Evolutionary conservation across 2,797 vertebrate genomes (phyloP).

Genomic region (Anableps anableps): DNA sequence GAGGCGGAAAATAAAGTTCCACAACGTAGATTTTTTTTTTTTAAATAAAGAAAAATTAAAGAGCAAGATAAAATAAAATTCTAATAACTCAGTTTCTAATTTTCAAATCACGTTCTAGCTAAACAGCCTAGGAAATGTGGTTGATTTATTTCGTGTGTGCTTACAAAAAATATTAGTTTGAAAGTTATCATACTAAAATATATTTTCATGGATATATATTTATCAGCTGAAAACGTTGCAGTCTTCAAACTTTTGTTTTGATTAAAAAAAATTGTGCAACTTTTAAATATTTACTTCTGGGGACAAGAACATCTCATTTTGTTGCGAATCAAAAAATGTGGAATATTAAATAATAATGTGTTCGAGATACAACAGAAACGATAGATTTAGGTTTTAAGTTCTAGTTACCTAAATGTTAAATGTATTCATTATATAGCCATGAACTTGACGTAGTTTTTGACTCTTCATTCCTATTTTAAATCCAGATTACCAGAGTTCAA

Average conservation of each 20-base stretch:
- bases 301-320: background rate
- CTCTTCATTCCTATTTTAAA: background rate
- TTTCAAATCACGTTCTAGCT: background rate
- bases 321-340: background rate
- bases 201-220: too few species aligned
- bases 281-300: background rate
- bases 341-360: background rate
- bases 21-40: too few species aligned
- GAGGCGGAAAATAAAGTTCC: background rate
- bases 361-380: background rate
- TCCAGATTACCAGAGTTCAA: too few species aligned
- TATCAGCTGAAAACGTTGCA: background rate
- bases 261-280: background rate
- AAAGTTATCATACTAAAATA: background rate
- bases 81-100: background rate
- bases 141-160: background rate
- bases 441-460: background rate
- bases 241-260: background rate
- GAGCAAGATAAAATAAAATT: background rate
- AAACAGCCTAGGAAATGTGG: background rate
- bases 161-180: background rate
- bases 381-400: background rate
- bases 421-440: background rate
- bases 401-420: background rate
- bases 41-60: background rate